Evolutionary conservation across 2,797 vertebrate genomes (phyloP).

Genomic region (Sciurus carolinensis): DNA sequence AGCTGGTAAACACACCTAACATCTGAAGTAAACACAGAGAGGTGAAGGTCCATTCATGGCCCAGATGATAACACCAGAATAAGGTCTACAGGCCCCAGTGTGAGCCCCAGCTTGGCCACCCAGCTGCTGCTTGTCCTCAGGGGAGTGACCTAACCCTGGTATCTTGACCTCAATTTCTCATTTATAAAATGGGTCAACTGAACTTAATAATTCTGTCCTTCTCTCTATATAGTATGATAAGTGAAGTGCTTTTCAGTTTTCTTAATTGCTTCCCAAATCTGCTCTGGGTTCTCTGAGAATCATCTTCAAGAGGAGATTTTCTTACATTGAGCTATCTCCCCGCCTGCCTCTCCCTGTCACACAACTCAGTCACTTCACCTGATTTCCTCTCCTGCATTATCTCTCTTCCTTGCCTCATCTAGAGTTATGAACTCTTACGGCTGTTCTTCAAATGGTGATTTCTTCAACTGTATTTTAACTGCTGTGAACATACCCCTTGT

Average conservation of each 20-base stretch:
- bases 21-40: not conserved
- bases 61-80: not conserved
- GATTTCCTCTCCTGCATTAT: not conserved
- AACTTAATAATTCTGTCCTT: not conserved
- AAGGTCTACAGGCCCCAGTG: not conserved
- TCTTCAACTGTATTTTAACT: conserved; percentile 53
- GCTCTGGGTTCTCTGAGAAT: conserved; percentile 3
- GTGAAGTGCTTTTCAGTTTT: not conserved
- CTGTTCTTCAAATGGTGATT: conserved; percentile 5
- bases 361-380: not conserved
- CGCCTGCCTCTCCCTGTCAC: not conserved
- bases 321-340: not conserved
- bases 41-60: not conserved
- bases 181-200: not conserved
- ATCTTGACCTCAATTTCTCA: not conserved
- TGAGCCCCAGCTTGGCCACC: not conserved
- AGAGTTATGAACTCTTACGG: not conserved
- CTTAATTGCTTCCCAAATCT: not conserved
- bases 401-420: not conserved
- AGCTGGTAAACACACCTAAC: not conserved
- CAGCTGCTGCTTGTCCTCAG: not conserved
- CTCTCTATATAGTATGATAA: not conserved
- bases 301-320: conserved; percentile 20
- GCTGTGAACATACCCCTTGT: conserved; percentile 25
- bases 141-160: not conserved